Base-by-base conservation (phyloP, 2,888 invertebrate species). In the Boloria selene region DNA sequence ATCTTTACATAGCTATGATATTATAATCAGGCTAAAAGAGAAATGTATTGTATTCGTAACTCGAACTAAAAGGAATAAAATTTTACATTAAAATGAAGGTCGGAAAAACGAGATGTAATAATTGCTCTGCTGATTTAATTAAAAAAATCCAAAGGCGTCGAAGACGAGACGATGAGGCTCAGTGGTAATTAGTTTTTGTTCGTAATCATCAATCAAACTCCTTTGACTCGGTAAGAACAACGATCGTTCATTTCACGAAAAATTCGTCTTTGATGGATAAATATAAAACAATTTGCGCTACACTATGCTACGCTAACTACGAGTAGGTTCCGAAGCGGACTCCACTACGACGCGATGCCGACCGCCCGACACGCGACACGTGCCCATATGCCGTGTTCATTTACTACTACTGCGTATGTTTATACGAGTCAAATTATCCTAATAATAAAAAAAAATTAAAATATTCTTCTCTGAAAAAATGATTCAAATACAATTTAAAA, bases 211-310 rank as follows among this genome's bases (percentile, higher is more conserved):
- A 56, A 56, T 56, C 56, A 56, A 56, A 55, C 4, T 45, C 13
- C 26, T 44, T 26, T 18, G 56, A 26, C 47, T 47, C 26, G 58
- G 47, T 26, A 26, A 47, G 17, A 55, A 18, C 47, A 58, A 45
- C 47, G 58, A 47, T 58, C 47, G 58, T 47, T 58, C 58, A 58
- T 58, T 58, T 58, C 26, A 58, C 47, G 47, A 47, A 58, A 58
- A 58, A 58, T 54, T 55, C 55, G 26, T 47, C 58, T 58, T 58
- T 58, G 58, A 58, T 31, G 58, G 55, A 55, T 55, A 55, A n/a
- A 55, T 55, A 55, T 55, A 55, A 55, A 55, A 42, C 55, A 55
- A 55, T 55, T 55, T 55, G 44, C 55, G 44, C 16, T 42, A 14
- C 17, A 16, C 17, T n/a, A 31, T 17, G 54, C 17, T 17, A 3